Evolutionary conservation across 2,888 invertebrate species (phyloP), one percentile per base, ranked within the genome.

Genomic region (Drosophila borborema): DNA sequence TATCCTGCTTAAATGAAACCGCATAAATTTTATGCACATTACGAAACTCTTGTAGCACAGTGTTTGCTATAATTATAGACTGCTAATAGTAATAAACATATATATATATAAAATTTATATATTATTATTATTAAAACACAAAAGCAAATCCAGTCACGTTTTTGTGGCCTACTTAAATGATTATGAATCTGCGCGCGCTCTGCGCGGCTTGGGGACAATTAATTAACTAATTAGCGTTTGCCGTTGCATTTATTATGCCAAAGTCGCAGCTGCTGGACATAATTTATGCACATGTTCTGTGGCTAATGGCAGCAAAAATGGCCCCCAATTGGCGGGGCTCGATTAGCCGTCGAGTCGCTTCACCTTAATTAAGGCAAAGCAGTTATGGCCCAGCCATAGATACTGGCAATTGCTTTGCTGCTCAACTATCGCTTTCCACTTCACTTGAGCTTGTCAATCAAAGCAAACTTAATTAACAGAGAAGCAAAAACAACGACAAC

Each of bases 281-380:
- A 78, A 83, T 78, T 73, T 75, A 75, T 75, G 72, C 23, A 18
- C 54, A 43, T 20, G 23, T 46, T 63, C 53, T 64, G 45, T 51
- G 64, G 60, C 36, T 28, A 59, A 55, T 54, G 61, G 16, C 40
- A n/a, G 31, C 12, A 41, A 2, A 54, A 23, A 48, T 10, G 16
- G 40, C 40, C 61, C 49, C 62, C 80, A 87, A 87, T 81, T 80
- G 72, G 82, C 64, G 79, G 77, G 66, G 85, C 72, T 85, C 86
- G 82, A 89, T 86, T 89, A 75, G 71, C 6, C 77, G 62, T 72
- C 73, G 72, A 75, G 62, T 72, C 73, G 72, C 62, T 71, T 80
- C 86, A 80, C 67, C 72, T 67, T 86, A 87, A 88, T 89, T 86
- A 81, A 56, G 58, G 20, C 45, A 31, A 62, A 60, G 31, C 53